A percentile compares a stretch with the other conserved stretches of the same genome.
phyloP scores from a whole-genome alignment of 2,888 invertebrate genomes.

The Watsonalla binaria region DNA sequence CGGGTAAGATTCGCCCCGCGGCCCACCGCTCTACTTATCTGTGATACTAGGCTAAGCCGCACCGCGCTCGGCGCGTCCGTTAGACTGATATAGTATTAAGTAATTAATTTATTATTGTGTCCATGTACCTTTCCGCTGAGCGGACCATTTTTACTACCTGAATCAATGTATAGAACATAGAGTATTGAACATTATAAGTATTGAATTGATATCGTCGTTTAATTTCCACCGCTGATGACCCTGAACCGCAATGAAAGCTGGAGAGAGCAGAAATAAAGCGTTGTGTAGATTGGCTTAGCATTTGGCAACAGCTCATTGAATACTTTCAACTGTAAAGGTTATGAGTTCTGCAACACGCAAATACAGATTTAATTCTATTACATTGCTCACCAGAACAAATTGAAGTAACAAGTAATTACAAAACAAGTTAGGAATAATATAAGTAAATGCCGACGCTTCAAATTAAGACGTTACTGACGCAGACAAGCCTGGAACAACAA shows the following conservation, averaged over 20 bases:
- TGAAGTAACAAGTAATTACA: no score
- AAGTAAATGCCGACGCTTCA: no score
- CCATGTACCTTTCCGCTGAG: conserved; percentile 77
- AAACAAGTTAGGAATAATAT: background rate
- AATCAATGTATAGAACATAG: conserved; percentile 46
- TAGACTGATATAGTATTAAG: conserved; percentile 76
- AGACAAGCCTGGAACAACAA: background rate
- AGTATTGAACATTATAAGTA: conserved; percentile 33
- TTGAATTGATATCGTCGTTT: conserved; percentile 61
- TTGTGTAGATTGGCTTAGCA: background rate
- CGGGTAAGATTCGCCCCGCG: conserved; percentile 65
- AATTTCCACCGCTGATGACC: conserved; percentile 11
- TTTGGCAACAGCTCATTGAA: background rate
- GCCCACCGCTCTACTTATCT: conserved; percentile 77
- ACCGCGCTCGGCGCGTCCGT: conserved; percentile 73
- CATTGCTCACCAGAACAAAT: background rate
- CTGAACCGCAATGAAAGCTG: background rate
- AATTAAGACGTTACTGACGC: no score
- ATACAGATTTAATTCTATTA: background rate
- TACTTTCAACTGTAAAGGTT: background rate
- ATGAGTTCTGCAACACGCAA: background rate
- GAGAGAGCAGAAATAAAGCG: background rate
- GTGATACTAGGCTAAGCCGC: conserved; percentile 75
- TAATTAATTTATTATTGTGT: conserved; percentile 69
- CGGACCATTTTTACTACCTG: conserved; percentile 72